These are phyloP conservation scores for Temnothorax ravouxi DNA, from an alignment of 2,888 invertebrate genomes.

Conservation along the genomic window DNA sequence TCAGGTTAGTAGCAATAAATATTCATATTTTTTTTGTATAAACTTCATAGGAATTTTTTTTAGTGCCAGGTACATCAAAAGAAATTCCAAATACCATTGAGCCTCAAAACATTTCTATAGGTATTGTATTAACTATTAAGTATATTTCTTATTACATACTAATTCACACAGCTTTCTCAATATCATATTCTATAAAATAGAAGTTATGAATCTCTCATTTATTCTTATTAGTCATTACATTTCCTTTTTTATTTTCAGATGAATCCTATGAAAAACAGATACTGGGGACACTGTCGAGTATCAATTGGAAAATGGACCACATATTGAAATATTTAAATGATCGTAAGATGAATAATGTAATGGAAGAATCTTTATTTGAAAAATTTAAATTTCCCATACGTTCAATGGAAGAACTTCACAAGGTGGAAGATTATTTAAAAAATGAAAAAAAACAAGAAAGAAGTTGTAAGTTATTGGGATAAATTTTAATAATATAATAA, in stretches of 20 bases:
- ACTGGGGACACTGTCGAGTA: too few relatives aligned
- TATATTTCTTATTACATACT: not conserved
- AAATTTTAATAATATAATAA: conserved; percentile 16
- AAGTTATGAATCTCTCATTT: not conserved
- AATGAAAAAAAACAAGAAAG: not conserved
- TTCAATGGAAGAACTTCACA: not conserved
- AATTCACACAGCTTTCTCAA: conserved; percentile 8
- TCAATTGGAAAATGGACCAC: conserved; percentile 22
- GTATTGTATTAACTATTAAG: conserved; percentile 4
- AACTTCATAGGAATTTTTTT: not conserved
- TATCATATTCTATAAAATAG: conserved; percentile 23
- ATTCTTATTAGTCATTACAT: not conserved
- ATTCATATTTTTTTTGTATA: not conserved
- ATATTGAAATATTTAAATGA: conserved; percentile 5
- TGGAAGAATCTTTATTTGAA: conserved; percentile 34
- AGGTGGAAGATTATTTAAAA: not conserved
- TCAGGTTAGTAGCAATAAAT: conserved; percentile 24
- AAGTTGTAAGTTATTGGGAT: conserved; percentile 5
- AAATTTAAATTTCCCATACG: not conserved
- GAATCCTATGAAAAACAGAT: too few relatives aligned
- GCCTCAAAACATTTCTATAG: not conserved
- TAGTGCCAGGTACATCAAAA: conserved; percentile 9
- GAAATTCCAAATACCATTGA: not conserved
- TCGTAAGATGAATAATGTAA: not conserved
- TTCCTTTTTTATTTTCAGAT: too few relatives aligned